phyloP scores from a whole-genome alignment of 2,113 vertebrate species.

The zebrafish (Danio rerio) region DNA sequence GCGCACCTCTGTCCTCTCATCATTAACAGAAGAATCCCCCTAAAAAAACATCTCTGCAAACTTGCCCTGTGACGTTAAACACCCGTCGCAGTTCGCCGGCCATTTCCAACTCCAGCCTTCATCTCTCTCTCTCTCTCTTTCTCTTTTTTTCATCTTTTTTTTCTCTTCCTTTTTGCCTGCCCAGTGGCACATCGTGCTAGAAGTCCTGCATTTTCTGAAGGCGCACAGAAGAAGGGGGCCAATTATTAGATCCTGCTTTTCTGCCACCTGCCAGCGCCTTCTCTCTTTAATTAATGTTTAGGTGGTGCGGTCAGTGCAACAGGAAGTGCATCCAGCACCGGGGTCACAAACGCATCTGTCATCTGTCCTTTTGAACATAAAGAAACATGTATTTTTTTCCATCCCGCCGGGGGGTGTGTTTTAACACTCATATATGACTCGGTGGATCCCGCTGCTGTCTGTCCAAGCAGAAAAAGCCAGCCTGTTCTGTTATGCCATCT shows the following conservation, averaged over 20 bases:
- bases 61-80: constrained; percentile 67
- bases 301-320: constrained; percentile 93
- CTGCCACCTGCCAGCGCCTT: constrained; percentile 94
- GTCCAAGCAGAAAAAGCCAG: constrained; percentile 54
- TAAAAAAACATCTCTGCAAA: constrained; percentile 63
- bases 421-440: constrained; percentile 63
- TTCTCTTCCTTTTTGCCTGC: constrained; percentile 90
- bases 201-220: constrained; percentile 75
- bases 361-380: constrained; percentile 80
- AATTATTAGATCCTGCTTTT: constrained; percentile 91
- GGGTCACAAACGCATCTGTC: constrained; percentile 89
- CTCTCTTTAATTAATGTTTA: constrained; percentile 97
- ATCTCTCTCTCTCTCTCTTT: constrained; percentile 76
- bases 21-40: constrained; percentile 73
- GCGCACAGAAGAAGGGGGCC: constrained; percentile 88
- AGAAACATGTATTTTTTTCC: constrained; percentile 84
- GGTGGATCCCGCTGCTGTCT: constrained; percentile 32
- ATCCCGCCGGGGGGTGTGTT: constrained; percentile 60
- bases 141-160: constrained; percentile 15
- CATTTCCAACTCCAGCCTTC: constrained; percentile 74
- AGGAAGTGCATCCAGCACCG: constrained; percentile 87
- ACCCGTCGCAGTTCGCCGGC: constrained; percentile 68
- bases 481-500: constrained; percentile 49
- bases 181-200: constrained; percentile 87
- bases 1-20: constrained; percentile 54